phyloP scores from a whole-genome alignment of 2,113 vertebrate species.

The Callospermophilus lateralis region DNA sequence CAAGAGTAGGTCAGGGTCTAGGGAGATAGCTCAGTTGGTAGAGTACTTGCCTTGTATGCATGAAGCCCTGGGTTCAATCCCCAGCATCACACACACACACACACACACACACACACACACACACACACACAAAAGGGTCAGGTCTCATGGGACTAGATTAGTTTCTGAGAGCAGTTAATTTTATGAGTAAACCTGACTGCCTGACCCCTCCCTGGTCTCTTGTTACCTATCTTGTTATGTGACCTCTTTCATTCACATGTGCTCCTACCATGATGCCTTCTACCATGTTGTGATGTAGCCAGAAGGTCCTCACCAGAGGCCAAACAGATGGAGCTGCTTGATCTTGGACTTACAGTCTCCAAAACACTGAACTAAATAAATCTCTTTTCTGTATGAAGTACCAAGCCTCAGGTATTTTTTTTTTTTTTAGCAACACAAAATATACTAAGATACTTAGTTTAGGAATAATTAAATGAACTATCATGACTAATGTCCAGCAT shows the following conservation, averaged over 20 bases:
- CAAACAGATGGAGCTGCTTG: neutral
- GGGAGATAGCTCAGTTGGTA: too few species aligned
- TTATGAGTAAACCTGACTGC: neutral
- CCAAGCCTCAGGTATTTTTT: neutral
- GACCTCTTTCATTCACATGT: neutral
- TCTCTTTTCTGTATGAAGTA: neutral
- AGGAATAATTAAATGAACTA: slow-evolving; percentile 27
- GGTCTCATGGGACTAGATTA: neutral
- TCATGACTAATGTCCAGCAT: neutral
- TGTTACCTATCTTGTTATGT: neutral
- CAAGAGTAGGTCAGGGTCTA: neutral
- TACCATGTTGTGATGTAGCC: neutral
- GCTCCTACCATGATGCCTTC: neutral
- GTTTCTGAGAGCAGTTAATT: neutral
- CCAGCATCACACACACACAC: too few species aligned
- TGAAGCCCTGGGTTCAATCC: too few species aligned
- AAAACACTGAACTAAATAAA: neutral
- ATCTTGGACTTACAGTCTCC: neutral
- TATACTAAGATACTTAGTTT: neutral
- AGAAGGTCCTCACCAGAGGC: neutral
- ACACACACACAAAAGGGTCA: neutral
- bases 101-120: too few species aligned
- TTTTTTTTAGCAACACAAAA: neutral
- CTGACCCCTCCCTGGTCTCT: neutral
- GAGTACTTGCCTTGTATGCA: too few species aligned